Conservation (phyloP, 2,113 vertebrate genomes). For the Ailurus styani region DNA sequence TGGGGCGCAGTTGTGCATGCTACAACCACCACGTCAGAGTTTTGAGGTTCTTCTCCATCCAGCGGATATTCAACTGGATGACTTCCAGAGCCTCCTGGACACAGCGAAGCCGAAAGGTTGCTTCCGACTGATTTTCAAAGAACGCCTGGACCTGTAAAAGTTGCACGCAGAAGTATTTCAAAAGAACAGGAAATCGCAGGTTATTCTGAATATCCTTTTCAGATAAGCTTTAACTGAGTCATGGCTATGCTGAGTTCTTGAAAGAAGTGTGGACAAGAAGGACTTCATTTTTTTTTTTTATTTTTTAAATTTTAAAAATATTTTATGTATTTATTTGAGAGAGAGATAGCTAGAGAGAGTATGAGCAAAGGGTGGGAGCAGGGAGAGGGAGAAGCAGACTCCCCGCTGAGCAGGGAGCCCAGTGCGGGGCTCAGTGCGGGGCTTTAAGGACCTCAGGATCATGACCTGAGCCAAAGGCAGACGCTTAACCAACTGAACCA, state of each 20-base stretch:
- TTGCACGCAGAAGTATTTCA: constrained; percentile 1
- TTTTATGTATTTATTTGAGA: no score
- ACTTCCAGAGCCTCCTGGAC: constrained; percentile 90
- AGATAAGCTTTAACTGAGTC: neutral
- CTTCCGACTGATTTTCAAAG: constrained; percentile 88
- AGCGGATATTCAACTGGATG: constrained; percentile 91
- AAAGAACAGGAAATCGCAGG: neutral
- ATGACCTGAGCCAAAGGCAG: no score
- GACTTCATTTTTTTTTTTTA: neutral
- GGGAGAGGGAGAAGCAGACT: no score
- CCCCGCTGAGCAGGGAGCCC: no score
- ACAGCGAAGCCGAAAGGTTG: constrained; percentile 87
- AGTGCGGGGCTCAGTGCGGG: no score
- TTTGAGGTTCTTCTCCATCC: constrained; percentile 89
- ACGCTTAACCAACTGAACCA: no score
- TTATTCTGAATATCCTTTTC: neutral
- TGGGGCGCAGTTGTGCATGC: constrained; percentile 6
- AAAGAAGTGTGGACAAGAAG: neutral
- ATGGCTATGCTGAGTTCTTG: neutral
- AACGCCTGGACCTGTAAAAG: constrained; percentile 89
- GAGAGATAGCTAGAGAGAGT: no score
- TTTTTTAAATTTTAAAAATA: no score
- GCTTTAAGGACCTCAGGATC: no score
- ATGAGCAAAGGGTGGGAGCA: no score
- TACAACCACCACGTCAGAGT: constrained; percentile 82